Conservation (phyloP, 2,888 invertebrate genomes). For the Eilema sororculum region DNA sequence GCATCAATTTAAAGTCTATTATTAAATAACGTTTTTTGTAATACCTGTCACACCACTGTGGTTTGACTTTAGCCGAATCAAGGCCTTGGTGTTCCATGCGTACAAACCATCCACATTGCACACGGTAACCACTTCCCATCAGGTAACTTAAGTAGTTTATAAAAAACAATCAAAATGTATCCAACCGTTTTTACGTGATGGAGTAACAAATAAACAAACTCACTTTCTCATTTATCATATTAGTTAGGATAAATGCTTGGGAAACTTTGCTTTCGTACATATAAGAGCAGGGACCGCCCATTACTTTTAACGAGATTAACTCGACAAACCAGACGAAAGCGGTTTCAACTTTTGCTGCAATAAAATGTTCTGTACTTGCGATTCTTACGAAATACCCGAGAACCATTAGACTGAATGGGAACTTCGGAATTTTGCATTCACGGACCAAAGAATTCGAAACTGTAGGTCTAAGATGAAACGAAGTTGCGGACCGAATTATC, state of each 20-base stretch:
- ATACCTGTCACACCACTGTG: too few species aligned
- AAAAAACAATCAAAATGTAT: too few species aligned
- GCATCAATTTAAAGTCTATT: too few species aligned
- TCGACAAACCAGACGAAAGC: neutral
- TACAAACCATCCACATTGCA: too few species aligned
- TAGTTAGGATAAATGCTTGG: neutral
- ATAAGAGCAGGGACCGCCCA: neutral
- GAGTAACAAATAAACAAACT: neutral
- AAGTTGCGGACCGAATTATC: neutral
- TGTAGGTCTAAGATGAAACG: neutral
- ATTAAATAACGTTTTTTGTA: too few species aligned
- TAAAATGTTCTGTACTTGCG: neutral
- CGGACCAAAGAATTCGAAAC: neutral
- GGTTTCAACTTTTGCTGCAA: slow-evolving; percentile 2
- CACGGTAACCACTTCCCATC: too few species aligned
- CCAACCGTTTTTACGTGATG: too few species aligned
- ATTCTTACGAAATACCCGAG: neutral
- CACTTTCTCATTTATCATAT: neutral
- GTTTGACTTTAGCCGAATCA: too few species aligned
- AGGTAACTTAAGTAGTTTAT: too few species aligned
- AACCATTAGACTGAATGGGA: neutral
- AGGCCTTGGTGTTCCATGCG: too few species aligned
- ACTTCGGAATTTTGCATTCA: neutral
- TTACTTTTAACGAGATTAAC: slow-evolving; percentile 4
- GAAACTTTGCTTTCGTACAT: neutral